Conservation (phyloP, 2,888 invertebrate species). For the Schrankia costaestrigalis region DNA sequence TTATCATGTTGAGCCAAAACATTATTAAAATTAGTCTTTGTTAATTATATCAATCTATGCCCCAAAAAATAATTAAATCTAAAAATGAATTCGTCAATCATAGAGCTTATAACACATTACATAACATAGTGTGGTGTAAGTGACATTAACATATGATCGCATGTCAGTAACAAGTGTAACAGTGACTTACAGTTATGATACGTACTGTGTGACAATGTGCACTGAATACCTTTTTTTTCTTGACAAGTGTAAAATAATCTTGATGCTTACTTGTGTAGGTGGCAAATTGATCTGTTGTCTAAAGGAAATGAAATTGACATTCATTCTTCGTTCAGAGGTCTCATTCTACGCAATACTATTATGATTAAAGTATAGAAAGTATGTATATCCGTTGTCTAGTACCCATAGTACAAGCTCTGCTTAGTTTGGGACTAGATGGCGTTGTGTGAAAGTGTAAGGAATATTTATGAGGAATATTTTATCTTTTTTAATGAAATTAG, state of each 20-base stretch:
- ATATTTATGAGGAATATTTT: no score
- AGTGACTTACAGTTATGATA: conserved; percentile 26
- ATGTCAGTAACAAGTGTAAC: conserved; percentile 18
- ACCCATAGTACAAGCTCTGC: no score
- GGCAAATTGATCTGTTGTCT: background rate
- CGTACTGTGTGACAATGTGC: conserved; percentile 1
- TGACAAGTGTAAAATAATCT: background rate
- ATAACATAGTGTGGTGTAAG: conserved; percentile 5
- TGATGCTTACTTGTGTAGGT: background rate
- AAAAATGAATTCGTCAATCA: no score
- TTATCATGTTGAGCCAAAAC: no score
- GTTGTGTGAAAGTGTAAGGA: no score
- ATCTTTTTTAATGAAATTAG: no score
- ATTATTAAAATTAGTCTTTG: no score
- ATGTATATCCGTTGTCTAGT: conserved; percentile 7
- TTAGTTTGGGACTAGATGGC: no score
- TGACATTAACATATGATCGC: conserved; percentile 18
- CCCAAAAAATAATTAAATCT: no score
- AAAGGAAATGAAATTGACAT: background rate
- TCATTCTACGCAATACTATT: background rate
- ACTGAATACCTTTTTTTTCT: background rate
- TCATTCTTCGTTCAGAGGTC: background rate
- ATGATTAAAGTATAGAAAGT: background rate
- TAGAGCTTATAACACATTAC: conserved; percentile 6
- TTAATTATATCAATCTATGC: no score